Evolutionary conservation across 2,797 vertebrate genomes (phyloP), one percentile per base, ranked within the genome.

Genomic region (Cryptoprocta ferox): DNA sequence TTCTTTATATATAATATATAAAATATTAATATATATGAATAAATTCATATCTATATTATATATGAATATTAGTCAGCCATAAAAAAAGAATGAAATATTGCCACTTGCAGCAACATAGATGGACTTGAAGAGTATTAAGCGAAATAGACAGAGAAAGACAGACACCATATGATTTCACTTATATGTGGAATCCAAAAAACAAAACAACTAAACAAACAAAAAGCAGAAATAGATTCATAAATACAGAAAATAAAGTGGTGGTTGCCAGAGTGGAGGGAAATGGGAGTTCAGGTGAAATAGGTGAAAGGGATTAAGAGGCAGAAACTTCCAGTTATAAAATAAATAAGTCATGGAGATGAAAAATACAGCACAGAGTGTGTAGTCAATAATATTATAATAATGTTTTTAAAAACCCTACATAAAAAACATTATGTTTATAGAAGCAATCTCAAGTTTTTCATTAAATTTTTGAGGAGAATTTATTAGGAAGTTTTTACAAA

Each of bases 361-460:
- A 45, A 39, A 3, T 30, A 75, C 42, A 45, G 39, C 28, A 18
- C 10, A 75, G 42, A 30, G 73, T 48, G 8, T 59, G 32, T 48
- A 48, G 15, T 48, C 73, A 75, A 18, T 75, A 45, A 75, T 75
- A 32, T 32, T 48, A 4, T 75, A 75, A 75, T 16, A 45, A 75
- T 75, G 42, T 18, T 48, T 75, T 75, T 48, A 10, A 94, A 96
- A 96, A 79, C 10, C 5, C 3, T 85, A 63, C 14, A 85, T 82
- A 56, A 71, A 93, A 89, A 80, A 93, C 10, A 2, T 87, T 73
- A 61, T 68, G 12, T 84, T 92, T 84, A 76, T 19, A 84, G 35
- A 95, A 80, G 42, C 50, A 84, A 92, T 83, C 48, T 91, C 59
- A 71, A 15, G 48, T 95, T 94, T 96, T 96, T 88, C 61, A 93